These are phyloP conservation scores for Hypomesus transpacificus DNA, from an alignment of 2,113 vertebrate genomes.

Conservation along the genomic window DNA sequence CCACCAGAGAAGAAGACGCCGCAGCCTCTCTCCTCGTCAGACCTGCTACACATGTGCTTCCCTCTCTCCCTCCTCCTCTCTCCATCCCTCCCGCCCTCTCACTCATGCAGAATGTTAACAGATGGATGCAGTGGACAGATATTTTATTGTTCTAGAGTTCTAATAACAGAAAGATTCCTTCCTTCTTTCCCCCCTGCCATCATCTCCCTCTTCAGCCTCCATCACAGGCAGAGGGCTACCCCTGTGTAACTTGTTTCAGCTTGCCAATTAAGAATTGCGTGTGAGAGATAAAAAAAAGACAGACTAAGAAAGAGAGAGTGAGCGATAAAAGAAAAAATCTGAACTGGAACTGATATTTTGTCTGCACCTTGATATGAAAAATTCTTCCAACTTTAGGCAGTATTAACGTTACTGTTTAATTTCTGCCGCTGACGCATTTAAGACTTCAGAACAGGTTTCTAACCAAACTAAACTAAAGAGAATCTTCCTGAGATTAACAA, in stretches of 20 bases:
- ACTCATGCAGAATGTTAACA: constrained; percentile 85
- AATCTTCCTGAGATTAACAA: constrained; percentile 75
- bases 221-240: constrained; percentile 72
- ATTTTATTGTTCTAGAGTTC: constrained; percentile 66
- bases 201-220: neutral
- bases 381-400: constrained; percentile 90
- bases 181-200: constrained; percentile 30
- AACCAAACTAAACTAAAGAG: constrained; percentile 85
- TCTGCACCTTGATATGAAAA: constrained; percentile 91
- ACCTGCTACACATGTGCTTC: neutral
- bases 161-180: constrained; percentile 60
- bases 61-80: constrained; percentile 58
- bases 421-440: constrained; percentile 84
- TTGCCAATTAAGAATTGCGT: constrained; percentile 72
- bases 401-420: constrained; percentile 95
- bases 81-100: constrained; percentile 68
- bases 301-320: no score
- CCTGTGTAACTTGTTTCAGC: constrained; percentile 72
- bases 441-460: constrained; percentile 77
- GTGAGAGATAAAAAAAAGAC: constrained; percentile 55
- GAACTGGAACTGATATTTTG: constrained; percentile 94
- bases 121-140: constrained; percentile 87
- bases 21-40: constrained; percentile 74
- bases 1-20: constrained; percentile 69
- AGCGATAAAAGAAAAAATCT: constrained; percentile 54